Evolutionary conservation across 2,797 vertebrate species (phyloP).

Genomic region (Onychomys leucogaster): DNA sequence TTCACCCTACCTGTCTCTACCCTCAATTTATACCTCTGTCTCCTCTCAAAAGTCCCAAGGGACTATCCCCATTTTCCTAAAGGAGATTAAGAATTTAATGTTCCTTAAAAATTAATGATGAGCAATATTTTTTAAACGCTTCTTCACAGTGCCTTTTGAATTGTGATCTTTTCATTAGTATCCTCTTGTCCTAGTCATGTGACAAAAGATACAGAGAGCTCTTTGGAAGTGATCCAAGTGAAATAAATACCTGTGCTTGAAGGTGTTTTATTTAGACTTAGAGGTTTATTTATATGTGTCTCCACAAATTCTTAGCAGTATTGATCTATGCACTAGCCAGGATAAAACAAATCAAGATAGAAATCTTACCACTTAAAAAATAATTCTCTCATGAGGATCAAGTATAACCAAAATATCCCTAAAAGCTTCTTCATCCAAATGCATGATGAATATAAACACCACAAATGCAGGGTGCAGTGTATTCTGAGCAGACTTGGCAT

Average conservation of each 20-base stretch:
- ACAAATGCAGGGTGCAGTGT: background rate
- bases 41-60: background rate
- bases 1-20: background rate
- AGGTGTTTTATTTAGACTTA: slow-evolving; percentile 81
- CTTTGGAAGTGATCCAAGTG: slow-evolving; percentile 70
- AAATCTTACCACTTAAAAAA: slow-evolving; percentile 77
- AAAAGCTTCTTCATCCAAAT: slow-evolving; percentile 67
- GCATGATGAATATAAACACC: slow-evolving; percentile 37
- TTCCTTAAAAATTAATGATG: slow-evolving; percentile 1
- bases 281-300: slow-evolving; percentile 79
- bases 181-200: background rate
- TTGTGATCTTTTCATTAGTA: slow-evolving; percentile 50
- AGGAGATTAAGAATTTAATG: background rate
- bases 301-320: slow-evolving; percentile 79
- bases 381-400: slow-evolving; percentile 20
- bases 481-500: slow-evolving; percentile 38
- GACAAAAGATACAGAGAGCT: slow-evolving; percentile 46
- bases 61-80: background rate
- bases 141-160: slow-evolving; percentile 56
- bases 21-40: background rate
- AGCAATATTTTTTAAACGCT: background rate
- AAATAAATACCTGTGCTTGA: slow-evolving; percentile 71
- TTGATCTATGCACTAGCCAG: slow-evolving; percentile 79
- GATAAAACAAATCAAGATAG: slow-evolving; percentile 78
- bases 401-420: slow-evolving; percentile 74